These are phyloP conservation scores for Heliconius hewitsoni DNA, from an alignment of 1,140 invertebrate species.

Conservation along the genomic window DNA sequence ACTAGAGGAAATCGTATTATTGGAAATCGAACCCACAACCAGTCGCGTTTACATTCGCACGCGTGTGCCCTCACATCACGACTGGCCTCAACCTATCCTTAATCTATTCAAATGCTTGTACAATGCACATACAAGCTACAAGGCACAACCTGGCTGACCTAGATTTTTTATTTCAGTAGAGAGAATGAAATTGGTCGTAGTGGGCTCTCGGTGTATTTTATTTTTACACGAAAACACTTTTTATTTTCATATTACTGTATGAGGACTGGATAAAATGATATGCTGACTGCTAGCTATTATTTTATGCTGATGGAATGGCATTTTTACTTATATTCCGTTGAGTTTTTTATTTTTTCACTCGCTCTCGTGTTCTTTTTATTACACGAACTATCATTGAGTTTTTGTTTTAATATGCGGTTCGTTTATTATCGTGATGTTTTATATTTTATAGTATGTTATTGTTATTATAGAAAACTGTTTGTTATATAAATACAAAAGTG, in stretches of 20 bases:
- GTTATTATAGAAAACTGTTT: neutral
- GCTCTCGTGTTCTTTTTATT: constrained; percentile 21
- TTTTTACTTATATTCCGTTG: constrained; percentile 42
- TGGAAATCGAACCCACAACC: too few species aligned
- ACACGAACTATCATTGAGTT: constrained; percentile 16
- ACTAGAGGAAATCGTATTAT: too few species aligned
- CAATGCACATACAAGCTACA: constrained; percentile 25
- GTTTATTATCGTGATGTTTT: constrained; percentile 5
- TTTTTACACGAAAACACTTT: constrained; percentile 61
- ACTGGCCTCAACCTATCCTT: constrained; percentile 20
- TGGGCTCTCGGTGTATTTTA: constrained; percentile 49
- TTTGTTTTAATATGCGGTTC: neutral
- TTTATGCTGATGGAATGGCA: constrained; percentile 56
- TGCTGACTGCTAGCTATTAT: constrained; percentile 44
- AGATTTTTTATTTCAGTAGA: constrained; percentile 76
- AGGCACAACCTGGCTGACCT: constrained; percentile 62
- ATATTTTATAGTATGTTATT: neutral
- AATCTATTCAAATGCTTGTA: constrained; percentile 51
- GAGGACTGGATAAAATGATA: constrained; percentile 43
- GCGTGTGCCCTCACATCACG: too few species aligned
- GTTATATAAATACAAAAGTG: too few species aligned
- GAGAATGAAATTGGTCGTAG: constrained; percentile 76
- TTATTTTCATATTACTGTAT: constrained; percentile 63
- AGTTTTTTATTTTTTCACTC: constrained; percentile 24
- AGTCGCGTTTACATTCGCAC: too few species aligned